Conservation (phyloP, 2,113 vertebrate genomes). For the Centropristis striata region DNA sequence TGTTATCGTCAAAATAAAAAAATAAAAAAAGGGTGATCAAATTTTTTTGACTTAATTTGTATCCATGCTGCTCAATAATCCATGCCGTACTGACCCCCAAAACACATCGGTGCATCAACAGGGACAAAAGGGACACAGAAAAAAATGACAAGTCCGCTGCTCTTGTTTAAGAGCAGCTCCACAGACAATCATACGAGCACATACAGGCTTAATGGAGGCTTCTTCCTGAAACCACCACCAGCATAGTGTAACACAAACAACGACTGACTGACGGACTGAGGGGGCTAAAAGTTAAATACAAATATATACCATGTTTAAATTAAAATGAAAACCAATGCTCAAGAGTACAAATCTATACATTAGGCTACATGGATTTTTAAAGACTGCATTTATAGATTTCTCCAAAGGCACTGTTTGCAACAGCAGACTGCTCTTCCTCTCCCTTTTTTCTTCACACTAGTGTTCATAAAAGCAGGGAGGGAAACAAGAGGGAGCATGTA, state of each 20-base stretch:
- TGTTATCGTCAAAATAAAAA: conserved; percentile 30
- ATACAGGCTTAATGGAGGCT: conserved; percentile 47
- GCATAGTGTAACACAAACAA: conserved; percentile 71
- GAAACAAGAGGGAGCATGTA: conserved; percentile 53
- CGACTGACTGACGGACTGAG: conserved; percentile 20
- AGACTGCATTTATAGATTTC: conserved; percentile 84
- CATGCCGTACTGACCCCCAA: not conserved
- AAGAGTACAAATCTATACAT: conserved; percentile 85
- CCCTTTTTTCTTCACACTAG: conserved; percentile 68
- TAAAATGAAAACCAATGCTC: conserved; percentile 70
- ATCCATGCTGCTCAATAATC: conserved; percentile 30
- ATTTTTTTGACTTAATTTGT: conserved; percentile 55
- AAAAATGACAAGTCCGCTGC: conserved; percentile 6
- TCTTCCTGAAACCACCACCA: conserved; percentile 64
- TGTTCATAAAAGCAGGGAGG: conserved; percentile 74
- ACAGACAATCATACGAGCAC: conserved; percentile 44
- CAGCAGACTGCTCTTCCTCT: conserved; percentile 79
- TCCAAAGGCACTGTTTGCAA: conserved; percentile 88
- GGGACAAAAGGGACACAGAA: no score
- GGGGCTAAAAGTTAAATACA: conserved; percentile 77
- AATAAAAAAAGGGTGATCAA: not conserved
- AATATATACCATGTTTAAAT: conserved; percentile 84
- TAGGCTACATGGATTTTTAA: conserved; percentile 81
- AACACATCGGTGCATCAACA: not conserved
- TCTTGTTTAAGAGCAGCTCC: conserved; percentile 13